phyloP scores from a whole-genome alignment of 1,140 invertebrate genomes.

The Laodelphax striatellus region DNA sequence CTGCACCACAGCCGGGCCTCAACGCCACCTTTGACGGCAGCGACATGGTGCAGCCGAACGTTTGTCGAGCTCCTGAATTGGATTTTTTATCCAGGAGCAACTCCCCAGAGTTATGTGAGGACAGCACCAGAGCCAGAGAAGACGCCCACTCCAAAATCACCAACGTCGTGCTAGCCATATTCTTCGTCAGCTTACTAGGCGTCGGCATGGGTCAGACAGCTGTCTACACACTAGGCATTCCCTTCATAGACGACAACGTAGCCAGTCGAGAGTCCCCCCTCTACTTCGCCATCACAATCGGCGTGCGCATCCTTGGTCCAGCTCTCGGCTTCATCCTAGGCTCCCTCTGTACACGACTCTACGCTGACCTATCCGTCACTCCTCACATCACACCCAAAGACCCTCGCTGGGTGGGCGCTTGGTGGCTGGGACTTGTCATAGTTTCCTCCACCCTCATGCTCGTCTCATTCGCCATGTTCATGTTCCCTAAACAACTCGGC shows the following conservation, averaged over 20 bases:
- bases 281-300: slow-evolving; percentile 88
- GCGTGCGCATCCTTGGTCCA: slow-evolving; percentile 80
- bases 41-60: background rate
- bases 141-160: slow-evolving; percentile 61
- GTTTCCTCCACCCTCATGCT: slow-evolving; percentile 67
- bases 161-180: slow-evolving; percentile 67
- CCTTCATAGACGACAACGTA: slow-evolving; percentile 90
- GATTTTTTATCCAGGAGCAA: background rate
- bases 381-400: slow-evolving; percentile 69
- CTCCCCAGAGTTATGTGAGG: slow-evolving; percentile 22
- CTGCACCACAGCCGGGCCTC: slow-evolving; percentile 21
- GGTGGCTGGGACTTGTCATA: slow-evolving; percentile 78
- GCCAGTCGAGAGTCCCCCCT: slow-evolving; percentile 83
- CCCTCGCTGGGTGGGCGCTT: slow-evolving; percentile 82
- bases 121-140: slow-evolving; percentile 34
- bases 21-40: background rate
- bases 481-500: slow-evolving; percentile 62
- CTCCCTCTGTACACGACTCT: slow-evolving; percentile 78
- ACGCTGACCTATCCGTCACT: slow-evolving; percentile 64
- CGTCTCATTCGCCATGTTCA: slow-evolving; percentile 75
- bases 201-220: slow-evolving; percentile 90
- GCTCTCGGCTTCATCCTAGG: slow-evolving; percentile 82
- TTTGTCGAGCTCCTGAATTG: background rate
- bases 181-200: slow-evolving; percentile 74
- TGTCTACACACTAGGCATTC: slow-evolving; percentile 85